These are phyloP conservation scores for Dryoscopus gambensis DNA, from an alignment of 2,113 vertebrate species.

Conservation along the genomic window DNA sequence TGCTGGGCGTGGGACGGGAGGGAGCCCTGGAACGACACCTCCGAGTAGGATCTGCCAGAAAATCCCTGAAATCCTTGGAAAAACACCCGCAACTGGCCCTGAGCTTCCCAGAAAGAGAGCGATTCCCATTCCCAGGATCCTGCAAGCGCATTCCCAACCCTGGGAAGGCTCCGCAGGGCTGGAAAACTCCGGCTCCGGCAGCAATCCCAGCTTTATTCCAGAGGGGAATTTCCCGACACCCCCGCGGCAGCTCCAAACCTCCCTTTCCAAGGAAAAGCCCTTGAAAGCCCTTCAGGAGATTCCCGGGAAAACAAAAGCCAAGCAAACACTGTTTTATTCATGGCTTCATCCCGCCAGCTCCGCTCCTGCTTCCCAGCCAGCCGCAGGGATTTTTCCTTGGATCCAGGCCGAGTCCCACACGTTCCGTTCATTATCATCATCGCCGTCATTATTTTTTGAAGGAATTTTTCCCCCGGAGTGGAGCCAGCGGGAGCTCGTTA, in stretches of 20 bases:
- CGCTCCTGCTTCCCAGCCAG: not conserved
- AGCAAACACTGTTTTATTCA: not conserved
- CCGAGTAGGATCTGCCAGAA: not conserved
- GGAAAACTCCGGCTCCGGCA: not conserved
- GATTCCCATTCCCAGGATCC: not conserved
- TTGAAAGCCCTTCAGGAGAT: not conserved
- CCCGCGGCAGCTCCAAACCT: not conserved
- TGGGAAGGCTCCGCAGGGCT: not conserved
- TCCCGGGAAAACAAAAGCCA: not conserved
- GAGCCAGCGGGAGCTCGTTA: not conserved
- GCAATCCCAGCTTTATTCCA: not conserved
- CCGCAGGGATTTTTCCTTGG: not conserved
- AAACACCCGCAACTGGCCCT: rapidly evolving
- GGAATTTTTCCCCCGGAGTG: not conserved
- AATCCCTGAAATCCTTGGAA: not conserved
- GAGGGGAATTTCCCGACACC: not conserved
- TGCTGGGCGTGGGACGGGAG: not conserved
- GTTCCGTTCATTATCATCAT: rapidly evolving
- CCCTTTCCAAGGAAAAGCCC: not conserved
- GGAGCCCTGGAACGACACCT: not conserved
- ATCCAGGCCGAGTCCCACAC: not conserved
- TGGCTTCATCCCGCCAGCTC: not conserved
- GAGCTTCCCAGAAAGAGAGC: not conserved
- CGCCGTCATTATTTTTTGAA: not conserved
- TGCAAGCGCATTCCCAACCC: rapidly evolving